Conservation (phyloP, 2,113 vertebrate species). For the Copsychus sechellarum region DNA sequence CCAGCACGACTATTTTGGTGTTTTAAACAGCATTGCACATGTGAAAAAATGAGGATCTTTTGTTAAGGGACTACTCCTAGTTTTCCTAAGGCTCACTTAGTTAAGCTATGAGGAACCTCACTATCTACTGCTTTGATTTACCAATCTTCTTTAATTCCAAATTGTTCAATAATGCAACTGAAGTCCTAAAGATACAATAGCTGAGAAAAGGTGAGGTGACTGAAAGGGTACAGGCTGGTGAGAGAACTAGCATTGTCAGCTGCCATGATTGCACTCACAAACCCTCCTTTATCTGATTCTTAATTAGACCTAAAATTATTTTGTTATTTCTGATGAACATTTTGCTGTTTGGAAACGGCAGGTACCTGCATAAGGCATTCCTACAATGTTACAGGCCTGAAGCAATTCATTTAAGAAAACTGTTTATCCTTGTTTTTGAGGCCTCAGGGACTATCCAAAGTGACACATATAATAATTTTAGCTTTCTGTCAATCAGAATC, state of each 20-base stretch:
- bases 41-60: background rate
- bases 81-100: background rate
- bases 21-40: background rate
- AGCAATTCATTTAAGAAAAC: background rate
- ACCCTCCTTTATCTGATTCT: background rate
- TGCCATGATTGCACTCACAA: background rate
- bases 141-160: background rate
- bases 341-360: background rate
- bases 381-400: background rate
- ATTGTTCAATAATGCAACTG: background rate
- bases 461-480: background rate
- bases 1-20: background rate
- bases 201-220: background rate
- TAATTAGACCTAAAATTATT: background rate
- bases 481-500: background rate
- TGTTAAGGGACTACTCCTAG: background rate
- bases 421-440: background rate
- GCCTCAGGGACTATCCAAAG: background rate
- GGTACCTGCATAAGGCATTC: background rate
- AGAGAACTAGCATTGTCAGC: background rate
- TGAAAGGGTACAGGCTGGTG: background rate
- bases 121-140: background rate
- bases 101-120: background rate
- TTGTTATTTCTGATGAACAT: background rate
- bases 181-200: background rate